A percentile compares a stretch with the other conserved stretches of the same genome.
Evolutionary conservation across 2,888 invertebrate genomes (phyloP).

Genomic region (Acanthosepion pharaonis): DNA sequence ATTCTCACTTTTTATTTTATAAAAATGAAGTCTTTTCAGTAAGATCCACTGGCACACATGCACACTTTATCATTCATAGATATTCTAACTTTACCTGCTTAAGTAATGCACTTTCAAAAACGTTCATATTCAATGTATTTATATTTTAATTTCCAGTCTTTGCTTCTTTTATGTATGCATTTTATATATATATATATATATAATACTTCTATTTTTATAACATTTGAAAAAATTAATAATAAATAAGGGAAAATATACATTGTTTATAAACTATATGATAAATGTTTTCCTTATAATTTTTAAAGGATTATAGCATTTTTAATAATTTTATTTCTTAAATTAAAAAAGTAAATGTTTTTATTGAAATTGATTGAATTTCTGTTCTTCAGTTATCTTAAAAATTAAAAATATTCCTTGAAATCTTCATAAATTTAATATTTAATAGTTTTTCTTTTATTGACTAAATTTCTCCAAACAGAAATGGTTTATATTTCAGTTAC

Average conservation of each 20-base stretch:
- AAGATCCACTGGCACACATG: too few relatives aligned
- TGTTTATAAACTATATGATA: neutral
- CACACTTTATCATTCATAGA: too few relatives aligned
- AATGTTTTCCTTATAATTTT: neutral
- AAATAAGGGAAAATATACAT: neutral
- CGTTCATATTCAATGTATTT: neutral
- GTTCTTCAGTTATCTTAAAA: neutral
- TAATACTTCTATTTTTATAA: too few relatives aligned
- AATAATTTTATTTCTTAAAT: neutral
- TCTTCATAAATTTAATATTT: neutral
- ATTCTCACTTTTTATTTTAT: neutral
- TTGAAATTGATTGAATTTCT: neutral
- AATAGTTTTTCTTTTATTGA: neutral
- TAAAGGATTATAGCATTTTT: neutral
- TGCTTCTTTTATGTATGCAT: neutral
- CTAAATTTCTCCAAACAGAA: neutral
- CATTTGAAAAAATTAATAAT: neutral
- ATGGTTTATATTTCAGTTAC: neutral
- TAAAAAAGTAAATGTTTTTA: too few relatives aligned
- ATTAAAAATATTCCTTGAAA: neutral
- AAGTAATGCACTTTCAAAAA: neutral
- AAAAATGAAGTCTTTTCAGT: too few relatives aligned
- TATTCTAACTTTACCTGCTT: neutral
- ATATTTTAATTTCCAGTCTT: neutral
- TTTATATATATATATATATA: too few relatives aligned